Percentiles rank a stretch among this genome's conserved stretches.
Evolutionary conservation across 2,888 invertebrate species (phyloP).

Genomic region (Cryptocheilus praepositus): DNA sequence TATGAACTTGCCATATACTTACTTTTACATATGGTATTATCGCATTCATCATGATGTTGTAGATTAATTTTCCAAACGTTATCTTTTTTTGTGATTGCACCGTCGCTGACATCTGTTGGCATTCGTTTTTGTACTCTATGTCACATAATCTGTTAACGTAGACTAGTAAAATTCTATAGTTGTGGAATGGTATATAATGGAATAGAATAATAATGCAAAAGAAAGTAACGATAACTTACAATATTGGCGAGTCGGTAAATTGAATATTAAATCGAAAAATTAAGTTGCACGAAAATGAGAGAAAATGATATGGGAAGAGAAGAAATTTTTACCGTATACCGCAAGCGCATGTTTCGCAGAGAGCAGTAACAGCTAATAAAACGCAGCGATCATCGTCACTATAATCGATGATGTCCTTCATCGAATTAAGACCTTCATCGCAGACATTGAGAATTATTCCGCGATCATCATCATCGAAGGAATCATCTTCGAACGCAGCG

Average conservation of each 20-base stretch:
- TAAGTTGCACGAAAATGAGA: not conserved
- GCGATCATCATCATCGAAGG: not conserved
- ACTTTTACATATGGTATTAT: conserved; percentile 44
- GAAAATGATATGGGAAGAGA: no score
- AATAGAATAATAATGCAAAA: no score
- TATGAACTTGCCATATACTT: conserved; percentile 6
- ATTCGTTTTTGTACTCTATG: not conserved
- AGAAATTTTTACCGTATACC: conserved; percentile 45
- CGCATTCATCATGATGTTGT: conserved; percentile 26
- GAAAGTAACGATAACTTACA: no score
- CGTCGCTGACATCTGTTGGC: not conserved
- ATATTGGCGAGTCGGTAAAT: no score
- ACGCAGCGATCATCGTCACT: conserved; percentile 36
- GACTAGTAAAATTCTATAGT: no score
- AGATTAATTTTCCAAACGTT: conserved; percentile 22
- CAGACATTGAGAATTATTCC: conserved; percentile 33
- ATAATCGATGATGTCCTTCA: conserved; percentile 41
- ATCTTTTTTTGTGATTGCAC: not conserved
- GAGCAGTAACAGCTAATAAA: conserved; percentile 18
- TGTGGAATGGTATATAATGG: no score
- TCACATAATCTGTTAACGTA: conserved; percentile 39
- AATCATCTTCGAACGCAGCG: conserved; percentile 8
- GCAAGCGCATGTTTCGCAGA: conserved; percentile 43
- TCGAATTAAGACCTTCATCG: conserved; percentile 32
- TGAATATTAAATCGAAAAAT: not conserved